These are phyloP conservation scores for Lamproptera curius DNA, from an alignment of 2,888 invertebrate species.

Conservation along the genomic window DNA sequence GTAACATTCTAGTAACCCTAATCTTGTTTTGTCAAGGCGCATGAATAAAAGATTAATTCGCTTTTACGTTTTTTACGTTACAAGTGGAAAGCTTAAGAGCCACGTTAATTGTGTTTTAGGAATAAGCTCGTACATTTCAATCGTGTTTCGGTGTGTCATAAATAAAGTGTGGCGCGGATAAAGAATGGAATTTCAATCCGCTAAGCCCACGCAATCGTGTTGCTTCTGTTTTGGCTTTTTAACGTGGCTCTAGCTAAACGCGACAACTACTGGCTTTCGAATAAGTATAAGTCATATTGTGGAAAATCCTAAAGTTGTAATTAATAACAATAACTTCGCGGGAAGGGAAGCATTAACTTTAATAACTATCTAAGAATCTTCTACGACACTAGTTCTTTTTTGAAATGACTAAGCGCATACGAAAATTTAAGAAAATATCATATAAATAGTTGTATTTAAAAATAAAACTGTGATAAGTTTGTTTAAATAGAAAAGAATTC, in stretches of 20 bases:
- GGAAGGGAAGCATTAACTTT: too few relatives aligned
- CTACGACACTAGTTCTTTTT: too few relatives aligned
- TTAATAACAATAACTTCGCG: too few relatives aligned
- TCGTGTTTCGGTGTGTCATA: constrained; percentile 20
- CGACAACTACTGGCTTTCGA: constrained; percentile 29
- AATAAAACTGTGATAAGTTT: too few relatives aligned
- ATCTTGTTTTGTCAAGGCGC: constrained; percentile 17
- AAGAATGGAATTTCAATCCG: constrained; percentile 51
- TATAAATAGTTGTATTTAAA: too few relatives aligned
- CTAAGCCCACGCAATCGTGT: constrained; percentile 45
- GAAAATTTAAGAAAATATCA: too few relatives aligned
- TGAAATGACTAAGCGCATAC: too few relatives aligned
- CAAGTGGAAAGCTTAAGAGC: constrained; percentile 1
- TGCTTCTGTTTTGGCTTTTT: constrained; percentile 46
- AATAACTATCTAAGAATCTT: too few relatives aligned
- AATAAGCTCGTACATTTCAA: constrained; percentile 11
- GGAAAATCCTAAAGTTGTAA: neutral
- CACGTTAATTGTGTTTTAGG: constrained; percentile 15
- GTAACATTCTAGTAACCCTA: constrained; percentile 10
- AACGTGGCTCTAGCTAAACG: constrained; percentile 31
- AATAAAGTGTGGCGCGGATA: constrained; percentile 37
- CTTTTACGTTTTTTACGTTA: constrained; percentile 11
- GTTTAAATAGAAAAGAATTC: too few relatives aligned
- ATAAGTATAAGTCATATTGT: neutral
- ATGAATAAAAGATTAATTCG: constrained; percentile 19